A percentile compares a stretch with the other conserved stretches of the same genome.
These are phyloP conservation scores for Drosophila fuyamai DNA, from an alignment of 1,140 invertebrate species.

Conservation along the genomic window DNA sequence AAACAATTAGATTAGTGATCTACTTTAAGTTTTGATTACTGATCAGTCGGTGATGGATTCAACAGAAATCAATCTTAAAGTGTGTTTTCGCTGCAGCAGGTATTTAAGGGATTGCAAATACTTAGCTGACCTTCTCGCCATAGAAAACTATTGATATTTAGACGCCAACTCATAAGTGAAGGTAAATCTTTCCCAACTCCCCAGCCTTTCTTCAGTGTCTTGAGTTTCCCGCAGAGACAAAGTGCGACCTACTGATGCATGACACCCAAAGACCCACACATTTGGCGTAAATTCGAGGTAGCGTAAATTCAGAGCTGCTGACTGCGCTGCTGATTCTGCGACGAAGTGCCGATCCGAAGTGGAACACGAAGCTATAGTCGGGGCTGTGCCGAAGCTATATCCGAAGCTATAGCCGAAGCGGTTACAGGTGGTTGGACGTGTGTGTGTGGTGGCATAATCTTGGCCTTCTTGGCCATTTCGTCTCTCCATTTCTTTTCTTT, in stretches of 20 bases:
- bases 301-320: constrained; percentile 13
- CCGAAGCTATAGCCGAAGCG: constrained; percentile 32
- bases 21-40: too few species aligned
- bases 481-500: constrained; percentile 65
- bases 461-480: constrained; percentile 69
- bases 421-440: constrained; percentile 53
- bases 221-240: constrained; percentile 6
- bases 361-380: constrained; percentile 21
- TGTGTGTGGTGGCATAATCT: constrained; percentile 73
- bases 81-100: too few species aligned
- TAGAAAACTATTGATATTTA: constrained; percentile 4
- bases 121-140: neutral
- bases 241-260: constrained; percentile 39
- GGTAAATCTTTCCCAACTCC: constrained; percentile 12
- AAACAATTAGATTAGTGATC: too few species aligned
- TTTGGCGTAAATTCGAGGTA: constrained; percentile 34
- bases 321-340: constrained; percentile 49
- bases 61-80: too few species aligned
- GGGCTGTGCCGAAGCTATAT: constrained; percentile 4
- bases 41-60: too few species aligned
- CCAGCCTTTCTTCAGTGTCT: constrained; percentile 3
- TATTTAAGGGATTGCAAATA: neutral
- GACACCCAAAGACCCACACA: constrained; percentile 38
- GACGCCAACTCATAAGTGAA: constrained; percentile 15
- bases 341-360: constrained; percentile 13